Evolutionary conservation across 2,888 invertebrate genomes (phyloP).

Genomic region (Microdon myrmicae): DNA sequence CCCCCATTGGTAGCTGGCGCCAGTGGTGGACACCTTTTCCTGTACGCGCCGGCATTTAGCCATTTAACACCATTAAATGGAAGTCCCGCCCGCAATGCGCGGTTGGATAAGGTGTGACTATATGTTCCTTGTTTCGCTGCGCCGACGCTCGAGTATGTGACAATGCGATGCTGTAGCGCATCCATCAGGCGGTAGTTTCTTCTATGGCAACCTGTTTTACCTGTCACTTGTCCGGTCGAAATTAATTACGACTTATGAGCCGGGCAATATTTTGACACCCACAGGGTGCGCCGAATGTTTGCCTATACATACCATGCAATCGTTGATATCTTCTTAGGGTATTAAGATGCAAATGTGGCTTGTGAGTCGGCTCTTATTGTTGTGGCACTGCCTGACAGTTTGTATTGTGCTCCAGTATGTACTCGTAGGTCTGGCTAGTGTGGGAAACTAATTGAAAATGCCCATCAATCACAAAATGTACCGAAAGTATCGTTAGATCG

Average conservation of each 20-base stretch:
- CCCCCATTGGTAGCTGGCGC: slow-evolving; percentile 51
- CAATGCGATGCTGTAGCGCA: slow-evolving; percentile 44
- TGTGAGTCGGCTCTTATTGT: slow-evolving; percentile 10
- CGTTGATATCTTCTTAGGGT: slow-evolving; percentile 28
- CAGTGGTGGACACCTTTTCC: slow-evolving; percentile 46
- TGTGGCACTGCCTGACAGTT: slow-evolving; percentile 22
- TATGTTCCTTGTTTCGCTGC: slow-evolving; percentile 35
- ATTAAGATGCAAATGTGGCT: slow-evolving; percentile 40
- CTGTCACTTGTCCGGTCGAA: slow-evolving; percentile 4
- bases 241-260: slow-evolving; percentile 44
- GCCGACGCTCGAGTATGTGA: slow-evolving; percentile 18
- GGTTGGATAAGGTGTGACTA: slow-evolving; percentile 44
- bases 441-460: slow-evolving; percentile 23
- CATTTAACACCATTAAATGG: slow-evolving; percentile 50
- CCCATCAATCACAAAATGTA: slow-evolving; percentile 11
- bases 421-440: not conserved
- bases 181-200: slow-evolving; percentile 29
- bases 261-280: slow-evolving; percentile 40
- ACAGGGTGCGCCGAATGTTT: slow-evolving; percentile 24
- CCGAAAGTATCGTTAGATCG: slow-evolving; percentile 12
- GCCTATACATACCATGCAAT: slow-evolving; percentile 12
- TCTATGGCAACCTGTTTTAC: slow-evolving; percentile 22
- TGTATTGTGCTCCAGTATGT: slow-evolving; percentile 3
- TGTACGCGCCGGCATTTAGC: slow-evolving; percentile 43
- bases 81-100: slow-evolving; percentile 22